These are phyloP conservation scores for Melanotaenia boesemani DNA, from an alignment of 2,797 vertebrate species.

Conservation along the genomic window DNA sequence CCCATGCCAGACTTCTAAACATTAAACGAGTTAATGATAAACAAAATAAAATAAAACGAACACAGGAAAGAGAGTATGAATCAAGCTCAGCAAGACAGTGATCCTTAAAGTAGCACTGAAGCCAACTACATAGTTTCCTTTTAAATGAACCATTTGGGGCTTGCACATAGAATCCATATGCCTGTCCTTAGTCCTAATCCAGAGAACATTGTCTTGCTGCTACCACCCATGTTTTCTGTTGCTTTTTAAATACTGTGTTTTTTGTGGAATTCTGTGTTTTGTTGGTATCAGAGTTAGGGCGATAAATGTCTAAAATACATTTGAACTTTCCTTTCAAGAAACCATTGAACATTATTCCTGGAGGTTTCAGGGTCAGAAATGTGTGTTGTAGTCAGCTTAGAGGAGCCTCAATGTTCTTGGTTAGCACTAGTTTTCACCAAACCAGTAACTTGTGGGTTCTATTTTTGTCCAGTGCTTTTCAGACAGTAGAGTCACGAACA, in stretches of 20 bases:
- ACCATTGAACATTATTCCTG: neutral
- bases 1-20: neutral
- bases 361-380: constrained; percentile 3
- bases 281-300: neutral
- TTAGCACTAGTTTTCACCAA: constrained; percentile 3
- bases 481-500: constrained; percentile 22
- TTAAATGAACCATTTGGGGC: neutral
- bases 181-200: neutral
- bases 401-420: constrained; percentile 8
- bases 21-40: neutral
- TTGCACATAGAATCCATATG: neutral
- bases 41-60: neutral
- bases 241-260: neutral
- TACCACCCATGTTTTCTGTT: too few species aligned
- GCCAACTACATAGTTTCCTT: neutral
- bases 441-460: neutral
- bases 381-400: neutral
- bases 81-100: neutral
- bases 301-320: neutral
- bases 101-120: neutral
- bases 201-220: neutral
- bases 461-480: constrained; percentile 14
- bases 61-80: neutral
- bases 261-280: neutral
- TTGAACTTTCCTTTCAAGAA: neutral